Evolutionary conservation across 2,797 vertebrate genomes (phyloP).

Genomic region (Sebastes taczanowskii): DNA sequence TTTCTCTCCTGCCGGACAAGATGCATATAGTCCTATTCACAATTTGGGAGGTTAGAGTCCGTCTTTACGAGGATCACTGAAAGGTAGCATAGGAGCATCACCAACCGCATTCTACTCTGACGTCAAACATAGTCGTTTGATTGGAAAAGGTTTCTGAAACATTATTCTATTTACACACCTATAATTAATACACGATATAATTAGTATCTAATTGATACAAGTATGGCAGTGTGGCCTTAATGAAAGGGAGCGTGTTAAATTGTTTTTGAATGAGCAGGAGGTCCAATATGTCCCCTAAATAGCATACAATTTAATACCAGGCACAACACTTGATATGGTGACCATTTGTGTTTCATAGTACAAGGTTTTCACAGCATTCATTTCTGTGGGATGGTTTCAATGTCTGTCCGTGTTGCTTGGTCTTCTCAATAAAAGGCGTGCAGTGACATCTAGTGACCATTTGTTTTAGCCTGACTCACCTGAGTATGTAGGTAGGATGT

Average conservation of each 20-base stretch:
- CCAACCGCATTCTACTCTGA: conserved; percentile 66
- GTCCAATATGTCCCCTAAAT: not conserved
- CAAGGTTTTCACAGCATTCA: not conserved
- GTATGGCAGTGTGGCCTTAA: not conserved
- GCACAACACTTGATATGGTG: not conserved
- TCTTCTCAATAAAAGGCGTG: not conserved
- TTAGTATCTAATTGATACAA: not conserved
- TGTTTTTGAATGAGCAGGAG: not conserved
- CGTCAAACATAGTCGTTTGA: conserved; percentile 68
- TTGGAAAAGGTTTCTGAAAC: conserved; percentile 7
- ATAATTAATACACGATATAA: rapidly evolving
- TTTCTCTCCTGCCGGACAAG: not conserved
- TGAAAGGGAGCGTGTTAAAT: not conserved
- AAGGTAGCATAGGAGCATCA: conserved; percentile 61
- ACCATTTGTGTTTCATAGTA: not conserved
- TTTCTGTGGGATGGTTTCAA: not conserved
- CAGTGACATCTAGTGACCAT: conserved; percentile 60
- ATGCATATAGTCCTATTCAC: not conserved
- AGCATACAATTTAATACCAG: not conserved
- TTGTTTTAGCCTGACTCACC: not conserved
- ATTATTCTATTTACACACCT: not conserved
- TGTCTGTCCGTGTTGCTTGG: not conserved
- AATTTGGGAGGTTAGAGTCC: not conserved
- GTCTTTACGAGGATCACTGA: not conserved
- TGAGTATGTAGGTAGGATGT: no score